These are phyloP conservation scores for Aporophyla nigra DNA, from an alignment of 2,888 invertebrate genomes.

Conservation along the genomic window DNA sequence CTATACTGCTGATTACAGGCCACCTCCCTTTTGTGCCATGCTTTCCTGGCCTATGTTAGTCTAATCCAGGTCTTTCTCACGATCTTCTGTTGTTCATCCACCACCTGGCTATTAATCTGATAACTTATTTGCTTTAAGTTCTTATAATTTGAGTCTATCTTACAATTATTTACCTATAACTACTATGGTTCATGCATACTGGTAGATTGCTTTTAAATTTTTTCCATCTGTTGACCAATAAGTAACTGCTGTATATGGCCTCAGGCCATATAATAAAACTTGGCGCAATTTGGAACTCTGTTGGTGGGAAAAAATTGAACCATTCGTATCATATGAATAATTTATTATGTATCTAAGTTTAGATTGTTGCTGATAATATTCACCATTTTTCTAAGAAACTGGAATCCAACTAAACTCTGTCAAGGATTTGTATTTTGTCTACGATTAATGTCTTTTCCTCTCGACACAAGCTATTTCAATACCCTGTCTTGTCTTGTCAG, in stretches of 20 bases:
- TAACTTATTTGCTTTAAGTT: background rate
- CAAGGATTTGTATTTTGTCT: background rate
- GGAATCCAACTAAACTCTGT: background rate
- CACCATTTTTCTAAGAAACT: background rate
- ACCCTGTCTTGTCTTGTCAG: background rate
- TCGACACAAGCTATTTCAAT: too few relatives aligned
- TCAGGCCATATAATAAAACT: conserved; percentile 37
- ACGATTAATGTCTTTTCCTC: background rate
- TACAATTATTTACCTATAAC: background rate
- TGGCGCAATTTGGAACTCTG: conserved; percentile 35
- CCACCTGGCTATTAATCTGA: background rate
- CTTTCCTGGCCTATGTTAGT: background rate
- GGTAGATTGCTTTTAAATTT: conserved; percentile 30
- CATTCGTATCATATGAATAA: conserved; percentile 36
- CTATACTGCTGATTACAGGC: background rate
- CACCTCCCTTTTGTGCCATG: background rate
- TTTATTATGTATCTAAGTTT: conserved; percentile 18
- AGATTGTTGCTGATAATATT: background rate
- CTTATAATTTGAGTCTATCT: background rate
- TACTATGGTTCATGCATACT: conserved; percentile 19
- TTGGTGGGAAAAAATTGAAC: conserved; percentile 33
- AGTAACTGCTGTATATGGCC: conserved; percentile 39
- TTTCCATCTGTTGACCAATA: conserved; percentile 31
- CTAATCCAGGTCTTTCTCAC: background rate
- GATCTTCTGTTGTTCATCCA: background rate